Evolutionary conservation across 2,888 invertebrate species (phyloP), one percentile per base, ranked within the genome.

Genomic region (Synanthedon myopaeformis): DNA sequence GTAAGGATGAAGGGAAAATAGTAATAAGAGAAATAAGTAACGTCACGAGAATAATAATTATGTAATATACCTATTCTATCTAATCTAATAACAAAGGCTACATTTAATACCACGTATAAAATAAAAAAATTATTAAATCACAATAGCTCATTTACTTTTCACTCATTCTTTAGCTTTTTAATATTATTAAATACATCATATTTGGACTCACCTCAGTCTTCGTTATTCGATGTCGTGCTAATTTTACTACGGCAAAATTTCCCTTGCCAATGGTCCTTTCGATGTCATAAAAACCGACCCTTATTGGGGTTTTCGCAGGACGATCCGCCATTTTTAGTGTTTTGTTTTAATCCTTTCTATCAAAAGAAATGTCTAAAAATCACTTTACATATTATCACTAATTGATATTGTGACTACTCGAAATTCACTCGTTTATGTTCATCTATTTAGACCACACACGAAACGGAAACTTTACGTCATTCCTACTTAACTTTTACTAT

Each of bases 241-340:
- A 90, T 88, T 98, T 98, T 69, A 99, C 99, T 68, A 98, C 97
- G 65, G 99, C 99, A 90, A 99, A 99, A 89, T 99, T 99, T 54
- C 99, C 99, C 86, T 98, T 98, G 69, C 99, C 99, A 73, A 99
- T 98, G 70, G 98, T 98, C 74, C 95, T 92, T 86, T 97, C 97
- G 81, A 99, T 96, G 85, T 98, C 97, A 87, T 99, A 99, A 90
- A 97, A 97, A 67, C 98, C 98, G 73, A 99, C 96, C 71, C 95
- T 92, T 74, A 96, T 93, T 66, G 93, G 92, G 68, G 91, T 91
- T 83, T 91, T 91, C 63, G 86, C 84, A 72, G 84, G 85, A 76
- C 88, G 83, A 62, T 89, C 89, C 79, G 89, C 89, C 90, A 90
- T 90, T 79, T 76, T 75, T 68, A 74, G 70, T 69, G 72, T 68